A percentile compares a stretch with the other conserved stretches of the same genome.
These are phyloP conservation scores for Seladonia tumulorum DNA, from an alignment of 2,888 invertebrate genomes.

Conservation along the genomic window DNA sequence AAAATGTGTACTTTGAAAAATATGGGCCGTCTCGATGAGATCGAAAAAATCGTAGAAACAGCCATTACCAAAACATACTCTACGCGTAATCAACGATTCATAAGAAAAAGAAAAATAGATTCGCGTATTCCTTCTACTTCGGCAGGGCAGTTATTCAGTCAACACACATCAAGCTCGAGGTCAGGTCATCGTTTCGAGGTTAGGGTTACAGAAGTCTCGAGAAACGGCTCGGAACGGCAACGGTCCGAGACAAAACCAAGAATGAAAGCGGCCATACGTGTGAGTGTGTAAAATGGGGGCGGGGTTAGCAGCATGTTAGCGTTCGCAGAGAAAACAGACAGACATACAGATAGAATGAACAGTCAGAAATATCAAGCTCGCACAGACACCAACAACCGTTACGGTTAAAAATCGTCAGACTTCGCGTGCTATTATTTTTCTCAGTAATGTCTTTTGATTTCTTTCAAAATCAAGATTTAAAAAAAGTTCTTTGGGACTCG, in stretches of 20 bases:
- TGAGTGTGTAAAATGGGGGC: constrained; percentile 44
- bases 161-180: constrained; percentile 15
- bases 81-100: not conserved
- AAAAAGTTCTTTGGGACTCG: not conserved
- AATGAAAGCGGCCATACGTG: constrained; percentile 63
- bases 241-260: constrained; percentile 33
- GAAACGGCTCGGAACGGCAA: constrained; percentile 29
- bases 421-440: constrained; percentile 31
- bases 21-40: not conserved
- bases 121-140: constrained; percentile 1
- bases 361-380: constrained; percentile 77
- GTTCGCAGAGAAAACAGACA: constrained; percentile 76
- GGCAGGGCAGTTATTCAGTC: not conserved
- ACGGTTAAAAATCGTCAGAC: constrained; percentile 51
- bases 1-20: not conserved
- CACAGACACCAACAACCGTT: constrained; percentile 65
- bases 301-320: constrained; percentile 77
- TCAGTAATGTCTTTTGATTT: not conserved
- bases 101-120: constrained; percentile 23
- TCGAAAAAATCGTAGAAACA: not conserved
- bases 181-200: constrained; percentile 9
- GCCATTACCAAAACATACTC: constrained; percentile 9
- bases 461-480: not conserved
- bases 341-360: constrained; percentile 77
- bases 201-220: not conserved